Percentiles rank a stretch among this genome's conserved stretches.
These are phyloP conservation scores for Pyrocoelia pectoralis DNA, from an alignment of 2,888 invertebrate genomes.

Conservation along the genomic window DNA sequence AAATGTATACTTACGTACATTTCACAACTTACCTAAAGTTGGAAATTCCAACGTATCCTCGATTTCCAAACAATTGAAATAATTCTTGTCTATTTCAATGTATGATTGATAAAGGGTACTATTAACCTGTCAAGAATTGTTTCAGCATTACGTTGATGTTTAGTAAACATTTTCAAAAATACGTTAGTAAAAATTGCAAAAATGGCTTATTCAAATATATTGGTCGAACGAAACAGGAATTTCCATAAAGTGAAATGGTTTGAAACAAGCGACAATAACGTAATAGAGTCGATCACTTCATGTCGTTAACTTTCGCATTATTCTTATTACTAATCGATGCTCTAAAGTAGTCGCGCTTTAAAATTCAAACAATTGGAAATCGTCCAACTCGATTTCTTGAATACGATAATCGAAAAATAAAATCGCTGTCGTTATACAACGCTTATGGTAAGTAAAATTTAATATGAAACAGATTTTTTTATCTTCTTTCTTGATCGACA, in stretches of 20 bases:
- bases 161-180: no score
- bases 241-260: background rate
- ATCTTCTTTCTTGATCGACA: no score
- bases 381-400: background rate
- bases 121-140: no score
- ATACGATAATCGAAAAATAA: background rate
- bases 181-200: no score
- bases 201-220: background rate
- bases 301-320: background rate
- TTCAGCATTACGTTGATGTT: no score
- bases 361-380: background rate
- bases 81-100: no score
- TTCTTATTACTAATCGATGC: slow-evolving; percentile 1
- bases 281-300: slow-evolving; percentile 1
- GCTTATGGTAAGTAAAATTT: background rate
- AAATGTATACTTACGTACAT: no score
- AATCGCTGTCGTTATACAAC: background rate
- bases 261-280: background rate
- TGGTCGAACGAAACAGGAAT: background rate
- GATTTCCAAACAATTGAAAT: no score
- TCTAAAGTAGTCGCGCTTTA: background rate
- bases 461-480: no score
- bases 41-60: no score
- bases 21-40: no score
- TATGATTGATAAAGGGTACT: no score